A percentile compares a stretch with the other conserved stretches of the same genome.
Conservation (phyloP, 2,888 invertebrate genomes). For the Drosophila paracracens region DNA sequence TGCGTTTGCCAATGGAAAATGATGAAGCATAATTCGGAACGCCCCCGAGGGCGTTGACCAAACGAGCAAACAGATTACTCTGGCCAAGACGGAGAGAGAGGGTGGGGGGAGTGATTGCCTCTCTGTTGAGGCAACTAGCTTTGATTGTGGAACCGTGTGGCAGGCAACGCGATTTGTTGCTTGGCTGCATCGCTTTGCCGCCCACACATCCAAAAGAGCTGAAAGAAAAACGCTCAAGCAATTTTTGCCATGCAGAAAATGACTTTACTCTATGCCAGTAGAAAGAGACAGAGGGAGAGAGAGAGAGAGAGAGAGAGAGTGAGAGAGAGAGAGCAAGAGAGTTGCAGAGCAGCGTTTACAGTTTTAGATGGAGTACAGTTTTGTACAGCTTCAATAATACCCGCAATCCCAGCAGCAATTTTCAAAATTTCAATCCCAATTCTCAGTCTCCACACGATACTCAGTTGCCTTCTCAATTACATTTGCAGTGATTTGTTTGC, state of each 20-base stretch:
- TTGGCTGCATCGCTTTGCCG: constrained; percentile 49
- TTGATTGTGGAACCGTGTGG: constrained; percentile 39
- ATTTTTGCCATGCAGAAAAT: constrained; percentile 71
- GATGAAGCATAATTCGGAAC: constrained; percentile 69
- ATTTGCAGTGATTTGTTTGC: constrained; percentile 73
- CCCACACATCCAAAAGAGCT: constrained; percentile 15
- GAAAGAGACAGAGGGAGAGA: background rate
- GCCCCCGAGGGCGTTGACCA: constrained; percentile 69
- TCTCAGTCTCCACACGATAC: constrained; percentile 22
- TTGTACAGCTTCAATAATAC: constrained; percentile 62
- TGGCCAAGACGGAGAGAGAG: constrained; percentile 5
- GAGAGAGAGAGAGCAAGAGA: background rate
- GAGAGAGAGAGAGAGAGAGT: no score
- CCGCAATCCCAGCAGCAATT: constrained; percentile 81
- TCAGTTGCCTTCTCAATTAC: constrained; percentile 45
- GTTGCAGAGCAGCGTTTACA: constrained; percentile 17
- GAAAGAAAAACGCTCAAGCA: constrained; percentile 47
- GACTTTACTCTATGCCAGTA: constrained; percentile 53
- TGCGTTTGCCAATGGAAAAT: constrained; percentile 55
- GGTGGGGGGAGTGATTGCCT: background rate
- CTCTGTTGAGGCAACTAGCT: constrained; percentile 18
- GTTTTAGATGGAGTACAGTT: constrained; percentile 35
- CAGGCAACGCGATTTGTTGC: constrained; percentile 77
- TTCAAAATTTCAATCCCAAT: constrained; percentile 78
- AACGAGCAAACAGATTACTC: constrained; percentile 47